Conservation (phyloP, 1,140 invertebrate genomes). For the Caenorhabditis inopinata region DNA sequence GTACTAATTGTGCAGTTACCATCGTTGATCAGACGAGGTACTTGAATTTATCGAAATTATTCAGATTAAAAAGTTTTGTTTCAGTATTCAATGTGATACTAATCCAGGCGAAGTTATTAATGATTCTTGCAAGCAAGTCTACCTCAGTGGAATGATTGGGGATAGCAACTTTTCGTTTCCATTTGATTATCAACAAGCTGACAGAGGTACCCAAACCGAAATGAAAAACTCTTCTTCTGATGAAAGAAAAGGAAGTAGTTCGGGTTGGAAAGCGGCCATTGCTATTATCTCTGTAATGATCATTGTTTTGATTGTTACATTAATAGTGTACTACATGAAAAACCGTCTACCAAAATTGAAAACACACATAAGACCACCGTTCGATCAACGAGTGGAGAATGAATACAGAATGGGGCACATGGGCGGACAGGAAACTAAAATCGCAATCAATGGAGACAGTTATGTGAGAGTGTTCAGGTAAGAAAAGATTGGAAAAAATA, state of each 20-base stretch:
- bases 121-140: constrained; percentile 7
- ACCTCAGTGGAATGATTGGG: background rate
- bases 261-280: background rate
- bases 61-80: background rate
- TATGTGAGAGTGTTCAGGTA: constrained; percentile 17
- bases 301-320: background rate
- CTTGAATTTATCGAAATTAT: background rate
- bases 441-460: background rate
- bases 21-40: background rate
- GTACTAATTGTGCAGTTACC: background rate
- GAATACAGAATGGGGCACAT: background rate
- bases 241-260: background rate
- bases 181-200: constrained; percentile 7
- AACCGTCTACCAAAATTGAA: background rate
- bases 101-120: background rate
- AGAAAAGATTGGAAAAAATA: too few species aligned
- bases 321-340: constrained; percentile 1
- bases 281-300: background rate
- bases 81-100: constrained; percentile 7
- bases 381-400: background rate
- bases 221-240: background rate
- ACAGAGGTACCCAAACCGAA: constrained; percentile 8
- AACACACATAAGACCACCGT: background rate
- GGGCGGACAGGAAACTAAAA: background rate
- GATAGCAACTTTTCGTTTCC: constrained; percentile 2